A percentile compares a stretch with the other conserved stretches of the same genome.
These are phyloP conservation scores for Criorhina ranunculi DNA, from an alignment of 2,888 invertebrate genomes.

Conservation along the genomic window DNA sequence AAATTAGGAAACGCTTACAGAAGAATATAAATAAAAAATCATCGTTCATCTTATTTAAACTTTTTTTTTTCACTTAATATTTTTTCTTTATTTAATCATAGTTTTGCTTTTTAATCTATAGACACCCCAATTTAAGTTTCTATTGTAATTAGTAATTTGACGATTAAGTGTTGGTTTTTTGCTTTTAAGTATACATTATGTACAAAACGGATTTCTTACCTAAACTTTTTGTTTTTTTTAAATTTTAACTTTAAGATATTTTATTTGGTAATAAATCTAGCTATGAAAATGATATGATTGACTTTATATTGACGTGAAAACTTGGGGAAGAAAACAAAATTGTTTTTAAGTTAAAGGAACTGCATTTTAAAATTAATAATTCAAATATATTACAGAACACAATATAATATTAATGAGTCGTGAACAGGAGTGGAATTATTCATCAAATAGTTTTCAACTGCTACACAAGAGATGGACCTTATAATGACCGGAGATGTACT, in stretches of 20 bases:
- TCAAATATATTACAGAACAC: slow-evolving; percentile 21
- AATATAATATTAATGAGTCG: background rate
- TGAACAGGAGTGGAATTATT: slow-evolving; percentile 7
- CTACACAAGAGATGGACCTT: no score
- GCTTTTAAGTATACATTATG: slow-evolving; percentile 42
- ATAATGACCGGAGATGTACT: no score
- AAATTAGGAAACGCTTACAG: background rate
- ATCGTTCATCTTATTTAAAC: slow-evolving; percentile 30
- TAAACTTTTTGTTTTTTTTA: slow-evolving; percentile 17
- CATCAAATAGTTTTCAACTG: background rate
- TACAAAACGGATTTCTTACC: slow-evolving; percentile 59
- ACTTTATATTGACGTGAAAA: background rate
- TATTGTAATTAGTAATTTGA: slow-evolving; percentile 27
- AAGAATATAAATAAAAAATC: slow-evolving; percentile 34
- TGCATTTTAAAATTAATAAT: background rate
- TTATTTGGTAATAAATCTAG: slow-evolving; percentile 42
- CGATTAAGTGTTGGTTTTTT: slow-evolving; percentile 23
- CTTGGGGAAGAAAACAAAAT: slow-evolving; percentile 2
- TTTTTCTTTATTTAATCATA: slow-evolving; percentile 59
- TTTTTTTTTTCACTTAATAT: slow-evolving; percentile 40
- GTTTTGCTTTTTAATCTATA: slow-evolving; percentile 43
- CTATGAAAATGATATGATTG: slow-evolving; percentile 54
- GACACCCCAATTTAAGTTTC: slow-evolving; percentile 45
- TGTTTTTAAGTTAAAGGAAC: slow-evolving; percentile 6
- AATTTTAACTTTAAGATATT: slow-evolving; percentile 22